These are phyloP conservation scores for Hyles lineata DNA, from an alignment of 2,888 invertebrate species.

Conservation along the genomic window DNA sequence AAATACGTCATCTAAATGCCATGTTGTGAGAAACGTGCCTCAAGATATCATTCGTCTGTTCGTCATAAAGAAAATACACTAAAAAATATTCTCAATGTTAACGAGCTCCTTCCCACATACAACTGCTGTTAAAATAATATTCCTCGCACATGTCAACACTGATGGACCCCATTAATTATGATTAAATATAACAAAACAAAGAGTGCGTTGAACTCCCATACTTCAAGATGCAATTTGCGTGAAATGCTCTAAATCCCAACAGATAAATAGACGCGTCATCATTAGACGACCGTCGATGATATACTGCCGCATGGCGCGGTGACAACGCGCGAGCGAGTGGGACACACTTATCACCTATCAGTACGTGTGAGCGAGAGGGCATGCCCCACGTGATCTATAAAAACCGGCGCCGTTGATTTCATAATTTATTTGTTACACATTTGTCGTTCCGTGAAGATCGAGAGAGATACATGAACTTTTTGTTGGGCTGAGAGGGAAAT, in stretches of 20 bases:
- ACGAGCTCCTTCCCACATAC: constrained; percentile 40
- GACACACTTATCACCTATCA: constrained; percentile 51
- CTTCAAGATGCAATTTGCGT: constrained; percentile 68
- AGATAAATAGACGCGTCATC: constrained; percentile 78
- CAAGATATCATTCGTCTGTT: constrained; percentile 3
- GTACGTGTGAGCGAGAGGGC: constrained; percentile 56
- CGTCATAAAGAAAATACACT: neutral
- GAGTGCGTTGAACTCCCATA: constrained; percentile 66
- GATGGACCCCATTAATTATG: constrained; percentile 23
- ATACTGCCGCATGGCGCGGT: constrained; percentile 67
- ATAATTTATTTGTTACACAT: constrained; percentile 85
- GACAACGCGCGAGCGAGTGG: constrained; percentile 66
- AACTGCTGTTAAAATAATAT: constrained; percentile 12
- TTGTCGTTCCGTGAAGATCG: constrained; percentile 85
- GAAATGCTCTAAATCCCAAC: constrained; percentile 66
- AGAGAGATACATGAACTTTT: constrained; percentile 82
- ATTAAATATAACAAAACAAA: constrained; percentile 53
- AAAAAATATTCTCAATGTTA: constrained; percentile 34
- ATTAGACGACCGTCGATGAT: constrained; percentile 75
- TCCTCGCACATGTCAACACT: constrained; percentile 11
- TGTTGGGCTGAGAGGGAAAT: constrained; percentile 75
- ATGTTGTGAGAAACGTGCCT: no score
- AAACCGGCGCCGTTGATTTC: constrained; percentile 81
- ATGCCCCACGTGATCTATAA: constrained; percentile 70
- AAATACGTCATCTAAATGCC: no score